Base-by-base conservation (phyloP, 2,113 vertebrate species). In the Nesospiza acunhae region DNA sequence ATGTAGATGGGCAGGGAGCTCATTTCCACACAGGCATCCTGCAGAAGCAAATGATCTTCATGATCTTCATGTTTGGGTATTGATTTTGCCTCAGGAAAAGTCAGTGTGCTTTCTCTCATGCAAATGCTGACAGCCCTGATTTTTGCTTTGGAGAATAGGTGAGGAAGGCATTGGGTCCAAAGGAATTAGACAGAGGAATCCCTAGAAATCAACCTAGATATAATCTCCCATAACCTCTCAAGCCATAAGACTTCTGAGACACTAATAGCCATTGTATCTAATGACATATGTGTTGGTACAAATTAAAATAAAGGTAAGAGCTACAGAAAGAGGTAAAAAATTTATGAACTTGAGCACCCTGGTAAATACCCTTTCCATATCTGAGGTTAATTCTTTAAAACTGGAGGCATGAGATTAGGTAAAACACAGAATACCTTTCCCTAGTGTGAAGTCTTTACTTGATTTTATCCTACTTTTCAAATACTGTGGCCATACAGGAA, bases 81-180 rank as follows among this genome's bases (percentile, higher is more conserved):
- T 94, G 94, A 94, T 97, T 96, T 94, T 90, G 68, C 93, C 70
- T 93, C 30, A 35, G 90, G 94, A 96, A 94, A 95, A 93, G 84
- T 75, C 89, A 55, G 7, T 55, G 69, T 74, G 55, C 63, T 84
- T 84, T 84, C 78, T 89, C 47, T 20, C 30, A 39, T 20, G 26
- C 1, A 1, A 64, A 42, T 23, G 30, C 55, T 56, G 50, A 49
- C 69, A 69, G 46, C 68, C 81, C 30, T 92, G 89, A 63, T 92
- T 95, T 96, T 96, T 70, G 19, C n/a, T 72, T 93, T 89, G 74
- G 28, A 89, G 84, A 76, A 11, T 63, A 73, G 69, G 31, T 49
- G 35, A 27, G 82, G 94, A 80, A 73, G 31, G 39, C 53, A 24
- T 9, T 68, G 84, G 47, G 42, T 64, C 90, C 53, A 78, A 72